These are phyloP conservation scores for Cosmorhoe ocellata DNA, from an alignment of 2,888 invertebrate genomes.

Conservation along the genomic window DNA sequence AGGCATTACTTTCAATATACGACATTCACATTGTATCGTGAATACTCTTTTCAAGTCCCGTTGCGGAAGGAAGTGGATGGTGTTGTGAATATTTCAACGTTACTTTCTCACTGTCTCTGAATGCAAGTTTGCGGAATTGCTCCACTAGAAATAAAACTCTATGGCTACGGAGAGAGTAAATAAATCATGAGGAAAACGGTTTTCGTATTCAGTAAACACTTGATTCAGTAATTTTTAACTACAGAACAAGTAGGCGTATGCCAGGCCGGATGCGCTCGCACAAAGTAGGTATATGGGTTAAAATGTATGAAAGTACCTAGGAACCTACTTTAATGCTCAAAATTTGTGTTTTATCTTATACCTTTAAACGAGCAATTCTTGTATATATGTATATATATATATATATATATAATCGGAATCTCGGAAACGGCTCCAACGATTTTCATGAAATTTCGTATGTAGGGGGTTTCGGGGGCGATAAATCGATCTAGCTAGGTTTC, in stretches of 20 bases:
- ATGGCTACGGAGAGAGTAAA: constrained; percentile 7
- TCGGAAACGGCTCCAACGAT: no score
- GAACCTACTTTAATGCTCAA: no score
- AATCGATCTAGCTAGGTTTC: no score
- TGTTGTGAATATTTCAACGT: constrained; percentile 8
- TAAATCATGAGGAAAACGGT: constrained; percentile 2
- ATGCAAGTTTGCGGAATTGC: constrained; percentile 7
- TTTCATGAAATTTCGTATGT: no score
- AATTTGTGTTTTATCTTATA: no score
- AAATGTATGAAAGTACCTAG: no score
- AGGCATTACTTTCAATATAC: constrained; percentile 7
- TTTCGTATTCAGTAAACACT: not conserved
- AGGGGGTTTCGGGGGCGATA: no score
- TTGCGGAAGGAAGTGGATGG: not conserved
- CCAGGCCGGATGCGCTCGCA: no score
- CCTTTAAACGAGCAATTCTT: no score
- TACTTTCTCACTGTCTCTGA: constrained; percentile 2
- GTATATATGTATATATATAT: no score
- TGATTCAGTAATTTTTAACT: not conserved
- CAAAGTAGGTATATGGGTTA: no score
- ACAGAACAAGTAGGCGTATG: not conserved
- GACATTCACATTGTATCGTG: not conserved
- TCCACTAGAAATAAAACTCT: constrained; percentile 9
- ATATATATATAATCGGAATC: no score
- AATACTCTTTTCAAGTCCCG: constrained; percentile 1